Conservation (phyloP, 2,888 invertebrate genomes). For the Parnassius mnemosyne region DNA sequence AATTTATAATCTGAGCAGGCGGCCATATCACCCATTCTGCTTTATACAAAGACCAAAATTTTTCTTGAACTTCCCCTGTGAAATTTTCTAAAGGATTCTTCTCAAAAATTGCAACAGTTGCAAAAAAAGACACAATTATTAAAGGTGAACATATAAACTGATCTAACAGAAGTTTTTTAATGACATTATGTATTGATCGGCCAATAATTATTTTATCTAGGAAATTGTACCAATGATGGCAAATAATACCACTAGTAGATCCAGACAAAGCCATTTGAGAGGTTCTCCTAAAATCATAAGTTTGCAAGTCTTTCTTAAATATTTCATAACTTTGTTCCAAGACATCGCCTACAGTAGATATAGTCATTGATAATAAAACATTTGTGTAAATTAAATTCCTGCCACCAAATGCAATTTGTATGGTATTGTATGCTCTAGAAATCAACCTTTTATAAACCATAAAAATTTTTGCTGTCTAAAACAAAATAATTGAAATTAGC, state of each 20-base stretch:
- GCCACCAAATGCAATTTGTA: conserved; percentile 73
- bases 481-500: conserved; percentile 34
- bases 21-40: conserved; percentile 97
- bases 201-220: conserved; percentile 88
- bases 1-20: conserved; percentile 95
- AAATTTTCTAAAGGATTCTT: conserved; percentile 81
- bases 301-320: conserved; percentile 72
- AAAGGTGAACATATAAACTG: conserved; percentile 92
- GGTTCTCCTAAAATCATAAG: conserved; percentile 83
- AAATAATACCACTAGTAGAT: conserved; percentile 86
- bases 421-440: conserved; percentile 42
- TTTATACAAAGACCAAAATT: conserved; percentile 88
- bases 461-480: conserved; percentile 41
- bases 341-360: conserved; percentile 89
- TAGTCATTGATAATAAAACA: conserved; percentile 85
- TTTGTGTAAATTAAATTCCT: conserved; percentile 90
- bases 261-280: conserved; percentile 89
- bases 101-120: conserved; percentile 87
- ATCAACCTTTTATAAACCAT: conserved; percentile 57
- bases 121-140: conserved; percentile 88
- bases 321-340: conserved; percentile 91
- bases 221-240: conserved; percentile 92
- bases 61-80: conserved; percentile 84
- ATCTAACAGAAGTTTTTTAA: conserved; percentile 90
- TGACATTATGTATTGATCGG: conserved; percentile 81